A percentile compares a stretch with the other conserved stretches of the same genome.
Evolutionary conservation across 2,113 vertebrate genomes (phyloP).

Genomic region (Noctilio leporinus): DNA sequence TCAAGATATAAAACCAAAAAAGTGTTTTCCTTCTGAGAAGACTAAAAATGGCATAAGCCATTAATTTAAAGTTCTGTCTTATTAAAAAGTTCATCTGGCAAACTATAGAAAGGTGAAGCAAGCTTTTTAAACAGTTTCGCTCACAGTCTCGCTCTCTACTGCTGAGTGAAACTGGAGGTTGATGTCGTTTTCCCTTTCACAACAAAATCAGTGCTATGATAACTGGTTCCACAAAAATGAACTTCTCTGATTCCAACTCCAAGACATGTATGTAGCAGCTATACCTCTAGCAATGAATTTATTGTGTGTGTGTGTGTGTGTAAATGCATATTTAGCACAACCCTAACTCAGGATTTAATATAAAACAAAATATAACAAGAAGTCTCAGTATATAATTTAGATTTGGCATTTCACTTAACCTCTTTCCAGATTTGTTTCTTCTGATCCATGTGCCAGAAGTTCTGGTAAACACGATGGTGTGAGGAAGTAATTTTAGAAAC

Average conservation of each 20-base stretch:
- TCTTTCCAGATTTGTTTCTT: neutral
- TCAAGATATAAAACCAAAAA: conserved; percentile 33
- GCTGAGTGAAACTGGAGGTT: neutral
- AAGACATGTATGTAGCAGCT: neutral
- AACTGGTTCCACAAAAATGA: neutral
- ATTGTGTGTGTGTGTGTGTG: neutral
- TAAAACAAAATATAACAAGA: neutral
- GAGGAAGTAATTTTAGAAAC: neutral
- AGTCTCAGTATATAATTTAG: neutral
- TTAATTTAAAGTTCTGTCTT: conserved; percentile 29
- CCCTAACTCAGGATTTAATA: neutral
- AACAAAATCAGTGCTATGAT: neutral
- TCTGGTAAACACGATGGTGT: neutral
- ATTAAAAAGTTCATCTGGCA: conserved; percentile 8
- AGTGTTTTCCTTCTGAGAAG: neutral
- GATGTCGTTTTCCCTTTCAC: neutral
- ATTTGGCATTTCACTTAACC: neutral
- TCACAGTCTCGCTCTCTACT: neutral
- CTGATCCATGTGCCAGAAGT: neutral
- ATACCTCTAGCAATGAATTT: neutral
- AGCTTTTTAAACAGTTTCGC: neutral
- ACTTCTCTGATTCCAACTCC: neutral
- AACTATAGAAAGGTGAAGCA: neutral
- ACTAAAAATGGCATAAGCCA: neutral
- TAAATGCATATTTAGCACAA: neutral